A percentile compares a stretch with the other conserved stretches of the same genome.
Conservation (phyloP, 2,888 invertebrate species). For the Leptopilina syphax region DNA sequence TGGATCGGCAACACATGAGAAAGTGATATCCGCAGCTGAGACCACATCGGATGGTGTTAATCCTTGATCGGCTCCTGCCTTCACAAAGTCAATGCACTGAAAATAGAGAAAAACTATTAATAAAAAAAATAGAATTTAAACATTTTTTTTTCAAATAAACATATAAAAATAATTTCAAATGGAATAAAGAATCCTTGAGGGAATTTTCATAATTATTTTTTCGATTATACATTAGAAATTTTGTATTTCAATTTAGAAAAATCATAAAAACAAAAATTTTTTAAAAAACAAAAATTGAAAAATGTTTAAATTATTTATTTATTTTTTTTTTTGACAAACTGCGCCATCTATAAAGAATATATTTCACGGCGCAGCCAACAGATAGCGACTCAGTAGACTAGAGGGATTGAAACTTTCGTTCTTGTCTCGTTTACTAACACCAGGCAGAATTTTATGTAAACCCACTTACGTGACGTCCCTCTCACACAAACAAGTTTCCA, state of each 20-base stretch:
- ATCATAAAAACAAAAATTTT: too few species aligned
- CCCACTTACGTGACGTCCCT: not conserved
- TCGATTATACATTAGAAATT: too few species aligned
- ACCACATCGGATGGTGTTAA: conserved; percentile 96
- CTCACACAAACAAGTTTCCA: not conserved
- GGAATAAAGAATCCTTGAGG: too few species aligned
- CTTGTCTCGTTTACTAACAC: conserved; percentile 13
- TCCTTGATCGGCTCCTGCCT: conserved; percentile 90
- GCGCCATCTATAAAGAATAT: conserved; percentile 14
- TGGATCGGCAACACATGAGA: conserved; percentile 96
- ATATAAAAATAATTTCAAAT: not conserved
- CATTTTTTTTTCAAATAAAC: not conserved
- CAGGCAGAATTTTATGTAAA: not conserved
- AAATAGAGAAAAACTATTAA: conserved; percentile 59
- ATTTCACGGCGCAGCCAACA: conserved; percentile 2
- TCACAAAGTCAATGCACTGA: conserved; percentile 91
- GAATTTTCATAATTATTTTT: too few species aligned
- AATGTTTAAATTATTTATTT: not conserved
- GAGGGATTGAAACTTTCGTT: conserved; percentile 4
- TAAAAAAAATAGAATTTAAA: not conserved
- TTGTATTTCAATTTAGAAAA: too few species aligned
- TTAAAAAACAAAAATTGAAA: too few species aligned
- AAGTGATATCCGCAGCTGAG: conserved; percentile 93
- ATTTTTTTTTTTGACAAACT: not conserved
- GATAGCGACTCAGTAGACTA: conserved; percentile 34